These are phyloP conservation scores for Volucella zonaria DNA, from an alignment of 2,888 invertebrate species.

Conservation along the genomic window DNA sequence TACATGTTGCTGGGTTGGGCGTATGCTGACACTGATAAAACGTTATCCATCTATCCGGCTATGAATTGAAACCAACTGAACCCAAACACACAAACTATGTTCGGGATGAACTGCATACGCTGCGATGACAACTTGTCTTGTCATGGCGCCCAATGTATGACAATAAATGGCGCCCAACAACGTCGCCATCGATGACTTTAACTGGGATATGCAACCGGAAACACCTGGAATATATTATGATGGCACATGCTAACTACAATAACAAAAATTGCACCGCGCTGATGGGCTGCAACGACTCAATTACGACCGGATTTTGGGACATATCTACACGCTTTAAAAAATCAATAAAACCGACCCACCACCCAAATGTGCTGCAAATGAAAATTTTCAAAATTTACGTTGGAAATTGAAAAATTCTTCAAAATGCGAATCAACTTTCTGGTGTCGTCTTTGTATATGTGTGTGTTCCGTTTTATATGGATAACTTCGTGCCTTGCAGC, in stretches of 20 bases:
- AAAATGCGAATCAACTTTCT: background rate
- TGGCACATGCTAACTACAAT: conserved; percentile 21
- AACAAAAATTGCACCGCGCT: conserved; percentile 16
- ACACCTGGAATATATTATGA: conserved; percentile 44
- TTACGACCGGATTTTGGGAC: conserved; percentile 47
- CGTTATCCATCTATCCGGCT: conserved; percentile 31
- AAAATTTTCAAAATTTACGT: conserved; percentile 42
- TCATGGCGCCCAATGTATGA: conserved; percentile 21
- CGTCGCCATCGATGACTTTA: conserved; percentile 29
- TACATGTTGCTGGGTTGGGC: background rate
- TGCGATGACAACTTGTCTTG: conserved; percentile 5
- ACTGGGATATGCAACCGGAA: conserved; percentile 38
- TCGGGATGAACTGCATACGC: background rate
- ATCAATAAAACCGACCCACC: conserved; percentile 31
- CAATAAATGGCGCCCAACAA: conserved; percentile 53
- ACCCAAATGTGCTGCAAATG: conserved; percentile 19
- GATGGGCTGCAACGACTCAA: conserved; percentile 18
- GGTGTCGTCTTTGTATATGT: background rate
- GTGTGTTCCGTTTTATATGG: background rate
- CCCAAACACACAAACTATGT: background rate
- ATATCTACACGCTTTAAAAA: conserved; percentile 15
- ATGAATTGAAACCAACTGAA: conserved; percentile 28
- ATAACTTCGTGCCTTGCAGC: conserved; percentile 84
- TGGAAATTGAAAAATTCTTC: conserved; percentile 42
- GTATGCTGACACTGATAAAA: conserved; percentile 50